Percentiles rank a stretch among this genome's conserved stretches.
phyloP scores from a whole-genome alignment of 2,888 invertebrate genomes.

The Rotaria macrura region DNA sequence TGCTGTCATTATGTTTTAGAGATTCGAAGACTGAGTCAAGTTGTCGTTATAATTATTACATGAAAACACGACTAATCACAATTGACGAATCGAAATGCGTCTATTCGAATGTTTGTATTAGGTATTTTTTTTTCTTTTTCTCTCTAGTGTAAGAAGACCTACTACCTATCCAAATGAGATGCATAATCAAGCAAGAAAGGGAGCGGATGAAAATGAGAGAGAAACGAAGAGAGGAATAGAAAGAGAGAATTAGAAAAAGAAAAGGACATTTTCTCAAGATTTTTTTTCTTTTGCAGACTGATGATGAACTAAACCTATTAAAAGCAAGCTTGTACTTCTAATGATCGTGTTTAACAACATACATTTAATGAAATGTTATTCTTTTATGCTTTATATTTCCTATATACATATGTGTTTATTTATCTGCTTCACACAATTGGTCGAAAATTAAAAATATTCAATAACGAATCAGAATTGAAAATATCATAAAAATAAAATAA shows the following conservation, averaged over 20 bases:
- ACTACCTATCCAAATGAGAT: background rate
- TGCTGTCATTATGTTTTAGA: slow-evolving; percentile 8
- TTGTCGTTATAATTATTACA: slow-evolving; percentile 18
- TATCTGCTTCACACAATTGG: background rate
- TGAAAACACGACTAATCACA: slow-evolving; percentile 11
- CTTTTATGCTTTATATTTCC: background rate
- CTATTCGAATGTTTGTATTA: slow-evolving; percentile 3
- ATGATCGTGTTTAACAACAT: slow-evolving; percentile 9
- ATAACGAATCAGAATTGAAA: slow-evolving; percentile 1
- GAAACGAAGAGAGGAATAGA: background rate
- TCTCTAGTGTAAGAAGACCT: background rate
- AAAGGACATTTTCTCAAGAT: background rate
- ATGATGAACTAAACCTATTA: background rate
- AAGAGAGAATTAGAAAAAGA: background rate
- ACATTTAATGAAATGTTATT: slow-evolving; percentile 8
- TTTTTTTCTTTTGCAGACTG: background rate
- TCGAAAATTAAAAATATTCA: background rate
- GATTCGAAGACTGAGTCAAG: background rate
- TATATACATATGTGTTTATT: background rate
- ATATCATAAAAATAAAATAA: background rate
- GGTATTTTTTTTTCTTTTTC: background rate
- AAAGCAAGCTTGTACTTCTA: background rate
- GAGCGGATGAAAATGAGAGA: background rate
- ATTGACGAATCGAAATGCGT: background rate
- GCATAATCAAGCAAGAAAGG: background rate